phyloP scores from a whole-genome alignment of 2,888 invertebrate species.

The Dryobota labecula region DNA sequence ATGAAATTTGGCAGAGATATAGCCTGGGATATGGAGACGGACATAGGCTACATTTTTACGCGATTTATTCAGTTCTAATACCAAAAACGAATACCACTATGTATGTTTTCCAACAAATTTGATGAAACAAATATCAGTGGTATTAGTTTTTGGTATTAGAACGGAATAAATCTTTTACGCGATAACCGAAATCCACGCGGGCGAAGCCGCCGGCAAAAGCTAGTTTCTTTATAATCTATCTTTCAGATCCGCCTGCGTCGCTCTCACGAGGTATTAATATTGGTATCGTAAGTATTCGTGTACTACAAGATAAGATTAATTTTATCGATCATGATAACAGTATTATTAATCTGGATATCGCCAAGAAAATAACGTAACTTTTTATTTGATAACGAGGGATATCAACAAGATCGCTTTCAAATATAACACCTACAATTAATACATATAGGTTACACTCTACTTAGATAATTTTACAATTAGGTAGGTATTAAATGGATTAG shows the following conservation, averaged over 20 bases:
- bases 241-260: neutral
- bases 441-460: neutral
- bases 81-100: too few species aligned
- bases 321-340: slow-evolving; percentile 16
- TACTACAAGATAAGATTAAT: slow-evolving; percentile 28
- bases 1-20: too few species aligned
- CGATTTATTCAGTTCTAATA: too few species aligned
- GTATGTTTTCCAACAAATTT: too few species aligned
- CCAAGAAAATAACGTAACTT: neutral
- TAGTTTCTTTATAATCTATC: neutral
- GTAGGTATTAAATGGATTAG: neutral
- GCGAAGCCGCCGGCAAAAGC: too few species aligned
- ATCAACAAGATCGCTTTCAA: neutral
- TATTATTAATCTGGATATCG: neutral
- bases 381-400: slow-evolving; percentile 4
- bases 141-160: too few species aligned
- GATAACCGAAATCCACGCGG: too few species aligned
- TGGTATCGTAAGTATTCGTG: neutral
- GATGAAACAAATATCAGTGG: too few species aligned
- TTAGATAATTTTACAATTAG: neutral
- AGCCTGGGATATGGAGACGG: too few species aligned
- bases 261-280: slow-evolving; percentile 7
- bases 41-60: too few species aligned
- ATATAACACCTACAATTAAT: neutral
- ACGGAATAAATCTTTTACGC: too few species aligned